These are phyloP conservation scores for Anneissia japonica DNA, from an alignment of 35 echinoderm and acorn worm species.

Conservation along the genomic window DNA sequence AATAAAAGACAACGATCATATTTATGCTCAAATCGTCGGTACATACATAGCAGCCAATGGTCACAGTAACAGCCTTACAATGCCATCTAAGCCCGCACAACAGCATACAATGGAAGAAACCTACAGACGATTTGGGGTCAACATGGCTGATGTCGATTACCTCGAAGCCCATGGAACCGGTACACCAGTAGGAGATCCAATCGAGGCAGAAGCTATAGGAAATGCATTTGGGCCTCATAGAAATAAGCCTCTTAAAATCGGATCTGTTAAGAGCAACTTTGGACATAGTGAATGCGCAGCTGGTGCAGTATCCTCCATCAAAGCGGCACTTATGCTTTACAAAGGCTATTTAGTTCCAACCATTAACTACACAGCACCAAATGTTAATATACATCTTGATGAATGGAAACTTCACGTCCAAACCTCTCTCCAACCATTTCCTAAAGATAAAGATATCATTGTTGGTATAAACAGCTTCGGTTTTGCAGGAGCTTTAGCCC, in stretches of 20 bases:
- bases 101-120: slow-evolving; percentile 55
- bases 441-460: slow-evolving; percentile 57
- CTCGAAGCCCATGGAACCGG: slow-evolving; percentile 92
- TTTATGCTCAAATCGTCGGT: slow-evolving; percentile 73
- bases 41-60: slow-evolving; percentile 73
- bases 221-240: slow-evolving; percentile 33
- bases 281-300: slow-evolving; percentile 79
- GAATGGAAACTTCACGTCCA: slow-evolving; percentile 48
- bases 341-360: slow-evolving; percentile 56
- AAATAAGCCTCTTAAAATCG: slow-evolving; percentile 56
- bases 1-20: slow-evolving; percentile 71
- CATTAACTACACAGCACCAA: slow-evolving; percentile 70
- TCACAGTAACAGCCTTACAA: slow-evolving; percentile 62
- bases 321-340: slow-evolving; percentile 83
- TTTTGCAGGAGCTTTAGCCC: slow-evolving; percentile 81
- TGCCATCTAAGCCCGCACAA: slow-evolving; percentile 72
- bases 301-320: slow-evolving; percentile 65
- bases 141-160: slow-evolving; percentile 64
- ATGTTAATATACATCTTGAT: slow-evolving; percentile 59
- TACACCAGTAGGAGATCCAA: slow-evolving; percentile 84
- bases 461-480: slow-evolving; percentile 85
- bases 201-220: slow-evolving; percentile 80
- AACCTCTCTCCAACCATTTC: slow-evolving; percentile 26
- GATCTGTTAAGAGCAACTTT: slow-evolving; percentile 90
- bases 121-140: slow-evolving; percentile 55